Evolutionary conservation across 2,113 vertebrate genomes (phyloP).

Genomic region (Thymallus thymallus): DNA sequence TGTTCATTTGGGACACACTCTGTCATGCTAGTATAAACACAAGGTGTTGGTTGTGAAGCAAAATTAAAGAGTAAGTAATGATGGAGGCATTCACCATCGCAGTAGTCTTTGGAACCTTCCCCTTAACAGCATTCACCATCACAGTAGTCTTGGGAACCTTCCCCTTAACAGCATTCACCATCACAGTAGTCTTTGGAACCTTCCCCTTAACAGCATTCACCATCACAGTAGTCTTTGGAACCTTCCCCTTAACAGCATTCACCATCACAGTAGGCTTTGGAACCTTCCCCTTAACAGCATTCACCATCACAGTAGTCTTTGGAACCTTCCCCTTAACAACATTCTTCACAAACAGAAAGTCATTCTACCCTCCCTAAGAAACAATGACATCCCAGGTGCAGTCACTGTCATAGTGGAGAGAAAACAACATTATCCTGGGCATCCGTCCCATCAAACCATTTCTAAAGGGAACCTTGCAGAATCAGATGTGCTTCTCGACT

Average conservation of each 20-base stretch:
- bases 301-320: too few species aligned
- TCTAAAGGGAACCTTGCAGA: conserved; percentile 34
- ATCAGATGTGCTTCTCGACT: conserved; percentile 3
- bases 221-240: too few species aligned
- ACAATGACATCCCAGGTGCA: conserved; percentile 40
- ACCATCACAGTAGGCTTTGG: too few species aligned
- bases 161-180: too few species aligned
- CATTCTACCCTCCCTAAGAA: conserved; percentile 8
- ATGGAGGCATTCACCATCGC: conserved; percentile 37
- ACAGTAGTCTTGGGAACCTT: too few species aligned
- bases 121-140: too few species aligned
- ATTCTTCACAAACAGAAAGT: conserved; percentile 39
- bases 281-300: too few species aligned
- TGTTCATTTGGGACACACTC: neutral
- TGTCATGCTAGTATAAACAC: neutral
- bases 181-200: too few species aligned
- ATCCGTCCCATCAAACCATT: conserved; percentile 5
- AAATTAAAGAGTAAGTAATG: conserved; percentile 43
- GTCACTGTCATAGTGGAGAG: conserved; percentile 10
- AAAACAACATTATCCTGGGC: conserved; percentile 19
- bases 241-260: too few species aligned
- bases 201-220: too few species aligned
- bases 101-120: conserved; percentile 8
- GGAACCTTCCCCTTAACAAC: conserved; percentile 36
- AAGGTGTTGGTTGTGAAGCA: neutral